Evolutionary conservation across 2,797 vertebrate genomes (phyloP), one percentile per base, ranked within the genome.

Genomic region (Ceryle rudis): DNA sequence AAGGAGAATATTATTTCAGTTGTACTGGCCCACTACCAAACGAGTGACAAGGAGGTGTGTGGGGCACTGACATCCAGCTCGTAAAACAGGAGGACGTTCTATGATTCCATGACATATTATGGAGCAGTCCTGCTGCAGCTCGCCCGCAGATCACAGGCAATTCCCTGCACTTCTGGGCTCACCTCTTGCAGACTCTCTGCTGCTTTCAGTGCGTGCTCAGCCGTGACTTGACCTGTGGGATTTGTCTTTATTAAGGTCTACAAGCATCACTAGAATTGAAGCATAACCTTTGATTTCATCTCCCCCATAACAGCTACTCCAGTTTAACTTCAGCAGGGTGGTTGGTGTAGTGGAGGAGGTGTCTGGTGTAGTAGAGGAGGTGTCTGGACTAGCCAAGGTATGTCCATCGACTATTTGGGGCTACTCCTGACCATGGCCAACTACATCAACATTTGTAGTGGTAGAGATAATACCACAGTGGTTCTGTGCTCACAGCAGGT

Each of bases 211-310:
- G 12, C 26, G 0, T 29, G 33, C 57, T 69, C 26, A 31, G 79
- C 13, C 1, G 2, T 11, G 55, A 37, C 47, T n/a, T 28, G 49
- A 17, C 16, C 3, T 5, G 1, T 2, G 37, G 15, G 5, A 1
- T 41, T 73, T 58, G 49, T 69, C 87, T 69, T 29, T 57, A 8
- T 2, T 10, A 37, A 69, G 49, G 49, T 46, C 33, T 37, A 12
- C 10, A 14, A 58, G 20, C 0, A 0, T 11, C 35, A 42, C 26
- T 29, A 44, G 51, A 52, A 33, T 37, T 25, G 62, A 72, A 77
- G 14, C 2, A 0, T 9, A 47, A 44, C 8, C 5, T 37, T 33
- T 52, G n/a, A 13, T 42, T 47, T 52, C 6, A 4, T 12, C 41
- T 62, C 16, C 65, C 5, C 1, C 31, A 47, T n/a, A 35, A 42